A percentile compares a stretch with the other conserved stretches of the same genome.
These are phyloP conservation scores for Cydia splendana DNA, from an alignment of 1,140 invertebrate species.

Conservation along the genomic window DNA sequence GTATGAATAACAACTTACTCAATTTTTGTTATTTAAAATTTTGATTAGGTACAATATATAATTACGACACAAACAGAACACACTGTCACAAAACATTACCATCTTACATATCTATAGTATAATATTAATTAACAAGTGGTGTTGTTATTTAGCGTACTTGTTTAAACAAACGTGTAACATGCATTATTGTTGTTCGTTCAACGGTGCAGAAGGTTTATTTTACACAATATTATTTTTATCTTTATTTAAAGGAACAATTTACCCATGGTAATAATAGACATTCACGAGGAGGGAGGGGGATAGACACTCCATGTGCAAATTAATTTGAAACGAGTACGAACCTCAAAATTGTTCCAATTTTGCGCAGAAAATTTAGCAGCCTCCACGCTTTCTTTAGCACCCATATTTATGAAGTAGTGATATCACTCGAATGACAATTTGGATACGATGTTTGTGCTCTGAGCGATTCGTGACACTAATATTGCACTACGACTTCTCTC, in stretches of 20 bases:
- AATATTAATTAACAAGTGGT: slow-evolving; percentile 16
- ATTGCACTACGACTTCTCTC: slow-evolving; percentile 69
- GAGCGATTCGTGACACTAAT: slow-evolving; percentile 69
- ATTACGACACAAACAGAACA: slow-evolving; percentile 15
- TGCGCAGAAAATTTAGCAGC: slow-evolving; percentile 86
- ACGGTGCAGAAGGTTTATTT: slow-evolving; percentile 41
- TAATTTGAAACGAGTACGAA: slow-evolving; percentile 80
- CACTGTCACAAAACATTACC: slow-evolving; percentile 19
- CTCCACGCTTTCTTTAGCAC: slow-evolving; percentile 87
- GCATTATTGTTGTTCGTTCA: slow-evolving; percentile 28
- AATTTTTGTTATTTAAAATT: neutral
- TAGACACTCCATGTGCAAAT: slow-evolving; percentile 79
- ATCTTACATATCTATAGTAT: slow-evolving; percentile 5
- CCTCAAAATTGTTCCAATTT: slow-evolving; percentile 87
- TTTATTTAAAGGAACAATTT: slow-evolving; percentile 55
- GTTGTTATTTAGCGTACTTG: slow-evolving; percentile 29
- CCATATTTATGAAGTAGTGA: slow-evolving; percentile 80
- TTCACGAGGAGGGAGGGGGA: slow-evolving; percentile 69
- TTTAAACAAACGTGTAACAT: slow-evolving; percentile 30
- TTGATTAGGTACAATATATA: neutral
- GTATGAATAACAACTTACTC: neutral
- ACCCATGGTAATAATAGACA: slow-evolving; percentile 62
- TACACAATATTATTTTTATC: slow-evolving; percentile 55
- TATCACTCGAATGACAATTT: slow-evolving; percentile 75
- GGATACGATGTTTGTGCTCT: slow-evolving; percentile 69